Evolutionary conservation across 2,113 vertebrate species (phyloP).

Genomic region (Ictalurus furcatus): DNA sequence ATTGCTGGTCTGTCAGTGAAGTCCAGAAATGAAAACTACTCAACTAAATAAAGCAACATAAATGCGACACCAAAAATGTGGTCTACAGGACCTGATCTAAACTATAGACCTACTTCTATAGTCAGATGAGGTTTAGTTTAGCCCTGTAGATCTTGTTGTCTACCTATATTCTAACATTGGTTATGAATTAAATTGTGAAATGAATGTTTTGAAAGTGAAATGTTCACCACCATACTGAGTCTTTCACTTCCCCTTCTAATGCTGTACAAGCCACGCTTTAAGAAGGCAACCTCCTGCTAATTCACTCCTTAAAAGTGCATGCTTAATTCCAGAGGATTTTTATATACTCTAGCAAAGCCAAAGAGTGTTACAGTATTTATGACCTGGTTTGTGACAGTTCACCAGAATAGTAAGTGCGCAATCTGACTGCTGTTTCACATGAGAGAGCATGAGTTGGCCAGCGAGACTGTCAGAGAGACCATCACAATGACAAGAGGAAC

Average conservation of each 20-base stretch:
- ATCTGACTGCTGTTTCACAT: not conserved
- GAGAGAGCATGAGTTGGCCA: not conserved
- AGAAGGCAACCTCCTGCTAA: not conserved
- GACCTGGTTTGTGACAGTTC: not conserved
- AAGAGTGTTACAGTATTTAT: not conserved
- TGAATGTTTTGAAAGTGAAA: conserved; percentile 9
- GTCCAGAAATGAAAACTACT: not conserved
- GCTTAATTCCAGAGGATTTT: not conserved
- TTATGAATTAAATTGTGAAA: not conserved
- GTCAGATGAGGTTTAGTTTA: conserved; percentile 10
- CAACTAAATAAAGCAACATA: not conserved
- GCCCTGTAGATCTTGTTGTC: not conserved
- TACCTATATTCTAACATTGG: not conserved
- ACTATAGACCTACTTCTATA: not conserved
- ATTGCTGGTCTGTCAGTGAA: not conserved
- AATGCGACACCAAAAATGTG: not conserved
- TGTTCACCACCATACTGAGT: not conserved
- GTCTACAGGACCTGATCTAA: not conserved
- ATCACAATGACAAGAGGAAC: conserved; percentile 56
- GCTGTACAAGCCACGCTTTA: not conserved
- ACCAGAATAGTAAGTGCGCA: not conserved
- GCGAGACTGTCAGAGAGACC: not conserved
- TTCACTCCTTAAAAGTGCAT: not conserved
- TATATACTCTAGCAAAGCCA: not conserved
- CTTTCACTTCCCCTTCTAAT: conserved; percentile 31